Evolutionary conservation across 2,888 invertebrate species (phyloP).

Genomic region (Frankliniella intonsa): DNA sequence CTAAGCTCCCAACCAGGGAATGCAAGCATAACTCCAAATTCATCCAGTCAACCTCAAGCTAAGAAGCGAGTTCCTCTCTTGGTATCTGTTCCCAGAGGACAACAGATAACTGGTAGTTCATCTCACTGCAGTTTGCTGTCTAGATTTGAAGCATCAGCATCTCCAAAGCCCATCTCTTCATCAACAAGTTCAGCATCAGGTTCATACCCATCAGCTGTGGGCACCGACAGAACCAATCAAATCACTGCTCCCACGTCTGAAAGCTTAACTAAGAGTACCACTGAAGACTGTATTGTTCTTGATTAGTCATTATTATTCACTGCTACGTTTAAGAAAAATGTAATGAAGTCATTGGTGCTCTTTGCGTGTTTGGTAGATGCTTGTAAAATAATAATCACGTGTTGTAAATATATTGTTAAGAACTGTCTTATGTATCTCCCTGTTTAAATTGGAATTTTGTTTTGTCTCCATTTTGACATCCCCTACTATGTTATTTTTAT

Average conservation of each 20-base stretch:
- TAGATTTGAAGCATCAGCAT: slow-evolving; percentile 6
- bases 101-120: not conserved
- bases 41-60: not conserved
- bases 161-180: not conserved
- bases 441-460: too few species aligned
- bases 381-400: too few species aligned
- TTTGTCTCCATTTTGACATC: not conserved
- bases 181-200: not conserved
- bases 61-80: slow-evolving; percentile 28
- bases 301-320: not conserved
- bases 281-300: not conserved
- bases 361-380: too few species aligned
- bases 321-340: not conserved
- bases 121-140: slow-evolving; percentile 9
- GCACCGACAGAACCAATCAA: too few species aligned
- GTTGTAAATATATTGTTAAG: too few species aligned
- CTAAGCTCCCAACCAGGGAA: not conserved
- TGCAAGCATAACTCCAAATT: not conserved
- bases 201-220: not conserved
- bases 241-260: too few species aligned
- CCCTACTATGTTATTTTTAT: not conserved
- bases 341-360: too few species aligned
- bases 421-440: too few species aligned
- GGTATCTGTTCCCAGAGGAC: slow-evolving; percentile 27
- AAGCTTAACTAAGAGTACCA: not conserved